Evolutionary conservation across 2,888 invertebrate genomes (phyloP), one percentile per base, ranked within the genome.

Genomic region (Apeira syringaria): DNA sequence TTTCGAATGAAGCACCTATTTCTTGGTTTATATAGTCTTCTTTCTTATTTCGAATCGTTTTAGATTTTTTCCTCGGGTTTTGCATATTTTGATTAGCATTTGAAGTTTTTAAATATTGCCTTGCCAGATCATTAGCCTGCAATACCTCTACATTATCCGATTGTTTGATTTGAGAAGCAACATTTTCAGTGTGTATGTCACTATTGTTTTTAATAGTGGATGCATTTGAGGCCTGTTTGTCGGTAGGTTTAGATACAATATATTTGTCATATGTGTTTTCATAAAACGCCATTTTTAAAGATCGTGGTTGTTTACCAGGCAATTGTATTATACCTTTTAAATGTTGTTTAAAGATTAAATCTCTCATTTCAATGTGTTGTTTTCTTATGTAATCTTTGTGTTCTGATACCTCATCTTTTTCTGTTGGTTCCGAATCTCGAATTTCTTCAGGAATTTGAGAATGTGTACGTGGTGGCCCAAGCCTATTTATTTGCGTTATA

Each of bases 291-390:
- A 25, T 34, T 34, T 25, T 25, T 9, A 17, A 17, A 27, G 30
- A 31, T 5, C 29, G 20, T 12, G 18, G n/a, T 31, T 10, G 12
- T 35, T 28, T 27, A 24, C 39, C 32, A 15, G 12, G 22, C 8
- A 26, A 25, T 9, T 8, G 11, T 36, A 36, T 36, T 4, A 30
- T 38, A 3, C 31, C 31, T 8, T 12, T 28, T 33, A 39, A 31
- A 26, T 8, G 25, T 24, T 36, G 28, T 18, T 36, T 10, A 11
- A 18, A 20, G 9, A 36, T 36, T 8, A 36, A 20, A 2, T 36
- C 20, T 12, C 10, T 7, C 36, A 36, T 36, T 36, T 36, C 36
- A 2, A 20, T 20, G 20, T 20, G 20, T 20, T 20, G 5, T 20
- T 20, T 20, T 7, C 20, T 20, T 20, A 20, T 6, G 2, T 7